Evolutionary conservation across 2,888 invertebrate genomes (phyloP), one percentile per base, ranked within the genome.

Genomic region (Synergus japonicus): DNA sequence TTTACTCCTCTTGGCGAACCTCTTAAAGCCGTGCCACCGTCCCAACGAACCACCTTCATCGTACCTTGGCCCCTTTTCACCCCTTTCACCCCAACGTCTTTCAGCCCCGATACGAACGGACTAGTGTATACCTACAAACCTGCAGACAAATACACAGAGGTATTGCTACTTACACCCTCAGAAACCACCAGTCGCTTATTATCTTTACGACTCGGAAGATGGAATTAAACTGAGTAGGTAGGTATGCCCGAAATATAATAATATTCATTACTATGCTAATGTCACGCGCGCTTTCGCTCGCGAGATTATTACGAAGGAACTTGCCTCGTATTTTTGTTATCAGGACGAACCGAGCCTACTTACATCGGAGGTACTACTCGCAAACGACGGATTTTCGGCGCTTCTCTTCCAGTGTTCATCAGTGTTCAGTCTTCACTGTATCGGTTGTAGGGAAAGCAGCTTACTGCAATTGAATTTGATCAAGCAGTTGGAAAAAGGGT

Each of bases 181-280:
- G 88, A 79, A 83, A 82, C 89, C 89, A 87, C 90, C 86, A 86
- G 88, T 87, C 87, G 90, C 91, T 92, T 92, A 92, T 92, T 92
- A 92, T 92, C 92, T 92, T 92, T 92, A 92, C 90, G 92, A 92
- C 90, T 88, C 88, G 88, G 89, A 90, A 91, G 92, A 92, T 92
- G 92, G 89, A 92, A 92, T 92, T 92, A 92, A 92, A 92, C 91
- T 89, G 91, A 90, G 90, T 90, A 90, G 90, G 84, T 84, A 82
- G 83, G 83, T 84, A 84, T 84, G 88, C 88, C 91, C 90, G 87
- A 91, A 92, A 91, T 91, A 91, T 92, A 91, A 92, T 92, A 92
- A 92, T 92, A 92, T 92, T 92, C 92, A 92, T 92, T 92, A 92
- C 91, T 91, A 92, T 92, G 92, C 91, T 92, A 92, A 92, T 91